Percentiles rank a stretch among this genome's conserved stretches.
phyloP scores from a whole-genome alignment of 2,113 vertebrate species.

The Seriola rivoliana region DNA sequence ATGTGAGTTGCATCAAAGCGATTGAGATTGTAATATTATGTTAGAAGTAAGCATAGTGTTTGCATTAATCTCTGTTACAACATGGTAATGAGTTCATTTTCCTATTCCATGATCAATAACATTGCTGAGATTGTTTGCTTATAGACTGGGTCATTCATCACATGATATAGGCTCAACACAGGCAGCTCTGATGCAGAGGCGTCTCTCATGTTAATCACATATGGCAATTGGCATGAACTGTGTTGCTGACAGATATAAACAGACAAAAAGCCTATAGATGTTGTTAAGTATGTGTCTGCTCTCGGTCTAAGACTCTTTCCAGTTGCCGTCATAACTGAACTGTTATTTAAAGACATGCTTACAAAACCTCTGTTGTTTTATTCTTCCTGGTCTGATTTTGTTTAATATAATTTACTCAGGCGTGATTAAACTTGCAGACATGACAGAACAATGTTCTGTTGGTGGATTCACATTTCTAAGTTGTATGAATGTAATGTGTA shows the following conservation, averaged over 20 bases:
- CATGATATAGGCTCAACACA: not conserved
- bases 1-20: too few species aligned
- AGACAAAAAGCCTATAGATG: slow-evolving; percentile 20
- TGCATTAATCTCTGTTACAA: not conserved
- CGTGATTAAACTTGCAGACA: slow-evolving; percentile 17
- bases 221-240: slow-evolving; percentile 16
- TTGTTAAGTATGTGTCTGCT: not conserved
- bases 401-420: slow-evolving; percentile 10
- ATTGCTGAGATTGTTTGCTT: not conserved
- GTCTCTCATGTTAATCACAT: slow-evolving; percentile 14
- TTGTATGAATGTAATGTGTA: not conserved
- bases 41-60: not conserved
- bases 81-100: not conserved
- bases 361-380: not conserved
- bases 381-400: not conserved
- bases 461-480: not conserved
- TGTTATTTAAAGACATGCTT: not conserved
- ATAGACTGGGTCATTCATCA: slow-evolving; percentile 13
- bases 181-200: slow-evolving; percentile 4
- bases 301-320: not conserved
- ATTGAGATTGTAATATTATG: too few species aligned
- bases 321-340: not conserved
- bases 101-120: not conserved
- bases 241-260: slow-evolving; percentile 1
- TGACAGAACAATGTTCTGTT: not conserved